Evolutionary conservation across 1,140 invertebrate genomes (phyloP).

Genomic region (Atopsyche davidsoni): DNA sequence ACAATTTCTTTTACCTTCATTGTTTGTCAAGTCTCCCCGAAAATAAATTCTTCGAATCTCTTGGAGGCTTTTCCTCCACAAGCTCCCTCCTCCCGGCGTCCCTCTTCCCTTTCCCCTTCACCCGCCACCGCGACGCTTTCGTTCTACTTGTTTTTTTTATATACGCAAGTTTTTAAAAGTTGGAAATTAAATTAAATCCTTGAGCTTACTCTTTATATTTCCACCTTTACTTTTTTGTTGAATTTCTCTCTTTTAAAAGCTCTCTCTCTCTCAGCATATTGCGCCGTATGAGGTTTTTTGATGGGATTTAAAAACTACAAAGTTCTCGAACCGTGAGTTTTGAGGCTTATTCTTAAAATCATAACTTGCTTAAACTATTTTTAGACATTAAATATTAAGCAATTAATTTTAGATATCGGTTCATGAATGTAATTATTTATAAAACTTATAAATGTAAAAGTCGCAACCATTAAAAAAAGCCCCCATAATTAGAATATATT

Average conservation of each 20-base stretch:
- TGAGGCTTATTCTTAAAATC: constrained; percentile 25
- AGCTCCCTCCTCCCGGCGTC: not conserved
- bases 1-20: constrained; percentile 32
- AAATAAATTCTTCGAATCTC: constrained; percentile 30
- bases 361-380: constrained; percentile 11
- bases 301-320: constrained; percentile 28
- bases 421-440: too few relatives aligned
- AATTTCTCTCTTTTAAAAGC: constrained; percentile 18
- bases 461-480: too few relatives aligned
- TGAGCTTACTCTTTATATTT: constrained; percentile 31
- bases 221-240: constrained; percentile 27
- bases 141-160: constrained; percentile 27
- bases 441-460: too few relatives aligned
- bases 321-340: constrained; percentile 24
- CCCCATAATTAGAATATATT: too few relatives aligned
- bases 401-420: too few relatives aligned
- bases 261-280: constrained; percentile 12
- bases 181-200: constrained; percentile 31
- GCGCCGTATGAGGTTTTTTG: constrained; percentile 25
- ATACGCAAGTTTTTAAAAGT: constrained; percentile 31
- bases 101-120: not conserved
- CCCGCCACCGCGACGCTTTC: constrained; percentile 20
- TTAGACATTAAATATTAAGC: too few relatives aligned
- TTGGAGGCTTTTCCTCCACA: constrained; percentile 10
- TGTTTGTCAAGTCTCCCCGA: constrained; percentile 29